Conservation (phyloP, 2,113 vertebrate species). For the Oryzias curvinotus region DNA sequence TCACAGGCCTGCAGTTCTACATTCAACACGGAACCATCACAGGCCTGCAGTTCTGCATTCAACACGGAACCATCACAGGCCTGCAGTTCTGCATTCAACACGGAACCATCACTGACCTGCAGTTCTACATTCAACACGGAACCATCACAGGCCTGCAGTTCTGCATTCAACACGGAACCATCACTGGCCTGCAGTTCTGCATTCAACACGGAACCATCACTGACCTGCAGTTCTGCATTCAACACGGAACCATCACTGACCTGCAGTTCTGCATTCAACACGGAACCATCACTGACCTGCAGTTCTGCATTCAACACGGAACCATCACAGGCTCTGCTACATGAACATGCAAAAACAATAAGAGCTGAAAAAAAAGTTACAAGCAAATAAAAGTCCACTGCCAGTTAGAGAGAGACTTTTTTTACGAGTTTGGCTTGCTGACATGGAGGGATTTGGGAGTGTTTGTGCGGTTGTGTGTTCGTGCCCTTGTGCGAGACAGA, state of each 20-base stretch:
- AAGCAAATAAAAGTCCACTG: slow-evolving; percentile 48
- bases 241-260: background rate
- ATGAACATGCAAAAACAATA: slow-evolving; percentile 58
- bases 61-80: no score
- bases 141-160: no score
- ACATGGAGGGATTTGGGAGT: slow-evolving; percentile 40
- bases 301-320: slow-evolving; percentile 55
- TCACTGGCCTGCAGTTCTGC: no score
- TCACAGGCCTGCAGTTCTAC: slow-evolving; percentile 38
- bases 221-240: no score
- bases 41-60: no score
- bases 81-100: no score
- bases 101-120: no score
- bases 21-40: no score
- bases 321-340: slow-evolving; percentile 66
- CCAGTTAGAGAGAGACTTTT: slow-evolving; percentile 57
- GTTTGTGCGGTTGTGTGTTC: slow-evolving; percentile 16
- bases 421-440: slow-evolving; percentile 58
- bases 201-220: no score
- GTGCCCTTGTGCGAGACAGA: slow-evolving; percentile 21
- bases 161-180: no score
- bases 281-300: background rate
- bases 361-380: slow-evolving; percentile 47
- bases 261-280: slow-evolving; percentile 34
- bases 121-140: no score